phyloP scores from a whole-genome alignment of 2,797 vertebrate species.

The Argentina silus region DNA sequence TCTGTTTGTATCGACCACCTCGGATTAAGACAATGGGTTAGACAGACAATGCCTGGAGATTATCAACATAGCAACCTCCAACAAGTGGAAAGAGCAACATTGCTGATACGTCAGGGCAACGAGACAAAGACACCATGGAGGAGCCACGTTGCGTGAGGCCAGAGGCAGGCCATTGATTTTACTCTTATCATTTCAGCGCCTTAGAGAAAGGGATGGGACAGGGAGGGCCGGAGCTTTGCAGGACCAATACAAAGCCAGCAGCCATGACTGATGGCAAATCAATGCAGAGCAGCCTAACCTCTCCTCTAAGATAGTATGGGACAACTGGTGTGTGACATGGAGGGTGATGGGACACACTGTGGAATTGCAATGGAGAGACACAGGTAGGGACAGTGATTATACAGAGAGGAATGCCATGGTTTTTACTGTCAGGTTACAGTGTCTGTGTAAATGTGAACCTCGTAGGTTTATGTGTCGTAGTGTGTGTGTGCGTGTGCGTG shows the following conservation, averaged over 20 bases:
- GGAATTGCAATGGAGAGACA: constrained; percentile 20
- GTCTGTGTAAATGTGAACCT: not conserved
- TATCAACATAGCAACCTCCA: not conserved
- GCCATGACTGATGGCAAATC: constrained; percentile 49
- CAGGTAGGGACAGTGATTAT: constrained; percentile 26
- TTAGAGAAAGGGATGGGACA: constrained; percentile 26
- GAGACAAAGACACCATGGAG: not conserved
- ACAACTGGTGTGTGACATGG: not conserved
- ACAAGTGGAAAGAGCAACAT: not conserved
- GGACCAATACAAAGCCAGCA: constrained; percentile 32
- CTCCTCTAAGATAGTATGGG: constrained; percentile 3
- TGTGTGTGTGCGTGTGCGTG: not conserved
- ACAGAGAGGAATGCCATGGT: constrained; percentile 31
- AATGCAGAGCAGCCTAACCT: constrained; percentile 30
- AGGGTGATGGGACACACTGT: not conserved
- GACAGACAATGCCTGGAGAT: not conserved
- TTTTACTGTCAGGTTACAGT: not conserved
- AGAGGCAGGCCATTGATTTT: constrained; percentile 34
- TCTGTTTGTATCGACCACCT: not conserved
- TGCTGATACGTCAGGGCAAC: not conserved
- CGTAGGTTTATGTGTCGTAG: constrained; percentile 4
- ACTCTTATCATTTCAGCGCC: constrained; percentile 38
- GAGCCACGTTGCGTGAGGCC: constrained; percentile 19
- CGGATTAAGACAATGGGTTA: not conserved
- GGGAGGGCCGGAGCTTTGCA: constrained; percentile 17